A percentile compares a stretch with the other conserved stretches of the same genome.
Conservation (phyloP, 2,113 vertebrate genomes). For the Empidonax traillii region DNA sequence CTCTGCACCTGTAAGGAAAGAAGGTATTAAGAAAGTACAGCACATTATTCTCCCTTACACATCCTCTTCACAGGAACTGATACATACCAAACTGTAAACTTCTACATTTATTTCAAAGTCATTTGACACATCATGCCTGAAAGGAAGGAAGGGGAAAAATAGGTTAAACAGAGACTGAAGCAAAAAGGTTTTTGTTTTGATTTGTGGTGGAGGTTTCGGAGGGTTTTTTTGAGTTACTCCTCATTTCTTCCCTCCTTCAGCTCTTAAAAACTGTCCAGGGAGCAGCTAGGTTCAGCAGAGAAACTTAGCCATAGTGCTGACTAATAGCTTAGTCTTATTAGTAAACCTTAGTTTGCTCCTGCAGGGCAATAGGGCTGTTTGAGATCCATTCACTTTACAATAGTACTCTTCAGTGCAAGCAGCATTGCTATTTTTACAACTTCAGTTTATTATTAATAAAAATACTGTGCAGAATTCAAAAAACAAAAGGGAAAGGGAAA, state of each 20-base stretch:
- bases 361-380: not conserved
- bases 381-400: not conserved
- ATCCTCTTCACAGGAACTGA: not conserved
- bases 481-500: not conserved
- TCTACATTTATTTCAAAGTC: conserved; percentile 91
- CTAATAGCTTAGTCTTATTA: not conserved
- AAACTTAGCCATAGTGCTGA: not conserved
- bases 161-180: not conserved
- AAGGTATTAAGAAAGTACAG: not conserved
- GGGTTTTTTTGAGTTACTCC: not conserved
- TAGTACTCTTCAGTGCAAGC: not conserved
- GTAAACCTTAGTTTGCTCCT: not conserved
- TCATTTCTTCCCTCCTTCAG: not conserved
- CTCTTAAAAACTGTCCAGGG: not conserved
- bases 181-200: not conserved
- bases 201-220: not conserved
- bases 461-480: not conserved
- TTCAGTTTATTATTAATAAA: not conserved
- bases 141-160: not conserved
- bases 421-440: not conserved
- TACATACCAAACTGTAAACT: conserved; percentile 91
- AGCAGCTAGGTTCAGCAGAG: not conserved
- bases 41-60: not conserved
- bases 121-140: conserved; percentile 86
- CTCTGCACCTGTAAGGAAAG: conserved; percentile 82